Base-by-base conservation (phyloP, 2,113 vertebrate species). In the Cisticola juncidis region DNA sequence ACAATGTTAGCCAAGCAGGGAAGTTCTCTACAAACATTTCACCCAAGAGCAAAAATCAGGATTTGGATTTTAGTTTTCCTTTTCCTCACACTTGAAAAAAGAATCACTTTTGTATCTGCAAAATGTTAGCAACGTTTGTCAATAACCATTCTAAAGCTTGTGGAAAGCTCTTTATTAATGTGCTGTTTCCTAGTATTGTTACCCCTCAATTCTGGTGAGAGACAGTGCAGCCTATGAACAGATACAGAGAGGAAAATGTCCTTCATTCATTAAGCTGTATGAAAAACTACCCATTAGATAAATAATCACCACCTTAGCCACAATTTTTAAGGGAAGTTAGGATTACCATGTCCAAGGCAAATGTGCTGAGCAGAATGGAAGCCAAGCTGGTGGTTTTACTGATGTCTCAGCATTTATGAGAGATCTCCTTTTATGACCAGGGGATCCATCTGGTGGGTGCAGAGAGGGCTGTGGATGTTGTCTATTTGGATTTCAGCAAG, bases 151-250 rank as follows among this genome's bases (percentile, higher is more conserved):
- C 94, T 84, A 96, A 88, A 93, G 69, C 65, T 90, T 87, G 54
- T 83, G 86, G 86, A 94, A 97, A 97, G 54, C 89, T 95, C 91
- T 97, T 98, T 92, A 96, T 81, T 97, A 98, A 97, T 84, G 48
- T 81, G 96, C 84, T 93, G 90, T 88, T 97, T 98, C 96, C 97
- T 71, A 93, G 96, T 96, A 95, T 95, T 97, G 94, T 97, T 95
- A 86, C 66, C 88, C 90, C 56, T 97, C 97, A 95, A 73, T 97
- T 95, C 86, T 33, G 48, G 80, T 88, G 94, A 96, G 84, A 94
- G 96, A 90, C 82, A 97, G 68, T n/a, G 26, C 54, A 58, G 97
- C 97, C 96, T 85, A 74, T 88, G 94, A 96, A 96, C 77, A 94
- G 86, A 76, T 93, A 92, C 82, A 86, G 83, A 97, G 97, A 93